A percentile compares a stretch with the other conserved stretches of the same genome.
These are phyloP conservation scores for Xenopus borealis DNA, from an alignment of 2,113 vertebrate genomes.

Conservation along the genomic window DNA sequence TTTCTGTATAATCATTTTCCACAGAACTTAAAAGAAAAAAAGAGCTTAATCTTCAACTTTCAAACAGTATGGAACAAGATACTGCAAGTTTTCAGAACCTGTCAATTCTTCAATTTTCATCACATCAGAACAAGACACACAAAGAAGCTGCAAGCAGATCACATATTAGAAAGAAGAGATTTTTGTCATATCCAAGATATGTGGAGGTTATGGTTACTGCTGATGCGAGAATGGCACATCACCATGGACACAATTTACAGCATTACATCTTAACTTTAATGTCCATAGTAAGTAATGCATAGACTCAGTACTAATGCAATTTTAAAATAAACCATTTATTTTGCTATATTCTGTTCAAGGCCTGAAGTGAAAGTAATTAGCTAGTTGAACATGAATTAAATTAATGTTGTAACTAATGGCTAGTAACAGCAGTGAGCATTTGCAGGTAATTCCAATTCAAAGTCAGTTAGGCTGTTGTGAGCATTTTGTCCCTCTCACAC, in stretches of 20 bases:
- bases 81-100: slow-evolving; percentile 59
- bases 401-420: too few relatives aligned
- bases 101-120: slow-evolving; percentile 49
- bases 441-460: too few relatives aligned
- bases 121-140: slow-evolving; percentile 52
- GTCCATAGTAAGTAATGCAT: slow-evolving; percentile 90
- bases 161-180: slow-evolving; percentile 81
- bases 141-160: slow-evolving; percentile 45
- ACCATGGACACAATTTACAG: slow-evolving; percentile 87
- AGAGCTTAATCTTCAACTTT: slow-evolving; percentile 54
- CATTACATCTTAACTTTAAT: slow-evolving; percentile 94
- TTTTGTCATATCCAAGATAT: slow-evolving; percentile 94
- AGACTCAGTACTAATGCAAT: too few relatives aligned
- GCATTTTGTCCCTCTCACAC: too few relatives aligned
- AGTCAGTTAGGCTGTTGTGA: too few relatives aligned
- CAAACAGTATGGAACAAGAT: slow-evolving; percentile 63
- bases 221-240: slow-evolving; percentile 84
- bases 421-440: too few relatives aligned
- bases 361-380: too few relatives aligned
- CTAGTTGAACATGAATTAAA: too few relatives aligned
- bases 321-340: too few relatives aligned
- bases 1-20: background rate
- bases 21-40: slow-evolving; percentile 65
- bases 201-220: slow-evolving; percentile 96
- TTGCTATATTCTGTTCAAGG: too few relatives aligned